Evolutionary conservation across 2,113 vertebrate species (phyloP).

Genomic region (Petromus typicus): DNA sequence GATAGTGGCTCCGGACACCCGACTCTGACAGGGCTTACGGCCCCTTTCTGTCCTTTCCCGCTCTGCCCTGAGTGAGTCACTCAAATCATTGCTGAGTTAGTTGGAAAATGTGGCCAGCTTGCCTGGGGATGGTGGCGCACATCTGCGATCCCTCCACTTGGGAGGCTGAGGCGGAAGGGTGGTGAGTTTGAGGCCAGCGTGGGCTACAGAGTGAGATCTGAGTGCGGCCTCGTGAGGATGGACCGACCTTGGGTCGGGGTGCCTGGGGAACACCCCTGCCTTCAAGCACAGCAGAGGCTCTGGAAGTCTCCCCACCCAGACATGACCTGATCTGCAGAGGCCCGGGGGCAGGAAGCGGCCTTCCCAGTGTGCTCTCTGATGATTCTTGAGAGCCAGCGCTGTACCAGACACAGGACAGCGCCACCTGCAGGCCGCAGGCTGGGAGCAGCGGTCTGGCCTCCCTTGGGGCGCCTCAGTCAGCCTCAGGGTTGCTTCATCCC

Average conservation of each 20-base stretch:
- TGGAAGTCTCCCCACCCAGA: background rate
- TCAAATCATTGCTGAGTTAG: background rate
- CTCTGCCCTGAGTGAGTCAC: background rate
- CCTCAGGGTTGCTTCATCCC: background rate
- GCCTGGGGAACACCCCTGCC: background rate
- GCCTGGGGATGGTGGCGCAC: background rate
- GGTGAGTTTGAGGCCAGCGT: background rate
- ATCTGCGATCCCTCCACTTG: background rate
- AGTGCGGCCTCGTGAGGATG: background rate
- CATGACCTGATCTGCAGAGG: background rate
- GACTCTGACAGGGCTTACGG: background rate
- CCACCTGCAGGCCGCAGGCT: too few species aligned
- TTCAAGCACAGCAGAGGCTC: background rate
- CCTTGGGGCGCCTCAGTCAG: background rate
- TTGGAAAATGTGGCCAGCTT: too few species aligned
- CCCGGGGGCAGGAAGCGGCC: background rate
- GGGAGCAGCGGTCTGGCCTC: too few species aligned
- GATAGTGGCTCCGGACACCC: background rate
- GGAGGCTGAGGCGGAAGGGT: background rate
- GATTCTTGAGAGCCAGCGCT: too few species aligned
- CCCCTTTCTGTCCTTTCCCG: background rate
- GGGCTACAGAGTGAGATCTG: background rate
- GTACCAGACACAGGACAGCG: too few species aligned
- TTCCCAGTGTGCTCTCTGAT: too few species aligned
- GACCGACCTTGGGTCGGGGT: too few species aligned